Base-by-base conservation (phyloP, 2,888 invertebrate genomes). In the Nebria salina region DNA sequence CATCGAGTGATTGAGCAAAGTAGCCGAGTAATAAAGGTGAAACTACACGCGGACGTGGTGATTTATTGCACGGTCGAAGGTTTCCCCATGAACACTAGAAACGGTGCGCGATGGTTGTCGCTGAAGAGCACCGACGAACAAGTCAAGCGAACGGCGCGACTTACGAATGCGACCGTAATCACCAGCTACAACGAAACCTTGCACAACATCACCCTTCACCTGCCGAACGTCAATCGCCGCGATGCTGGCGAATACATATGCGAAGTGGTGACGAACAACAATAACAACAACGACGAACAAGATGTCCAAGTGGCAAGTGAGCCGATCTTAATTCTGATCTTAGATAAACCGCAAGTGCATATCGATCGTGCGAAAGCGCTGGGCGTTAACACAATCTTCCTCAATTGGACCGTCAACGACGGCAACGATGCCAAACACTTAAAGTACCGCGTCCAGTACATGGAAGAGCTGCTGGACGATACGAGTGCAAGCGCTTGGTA, bases 391-490 rank as follows among this genome's bases (percentile, higher is more conserved):
- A 93, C 94, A 87, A 92, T 97, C 72, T 97, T 92, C 87, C 87
- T 96, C 0, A 96, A 96, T 86, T 96, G 96, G 96, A 96, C 95
- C 0, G 91, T 95, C 0, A 92, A 93, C 82, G 92, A 94, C 82
- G 95, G 95, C 83, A 96, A 96, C 86, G 93, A 93, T 76, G 92
- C 93, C 0, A 91, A 95, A 25, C 89, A 90, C 83, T 88, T 95
- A 13, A 90, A 91, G 85, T 92, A 91, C 84, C 87, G 89, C 70
- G 89, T 91, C 43, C 90, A 90, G 84, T 90, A 90, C 83, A 91
- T 91, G 89, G 90, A 91, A 84, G 54, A 54, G 13, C 11, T 13
- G 54, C 11, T 13, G 54, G 91, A 90, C 74, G 90, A 90, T 7
- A 88, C 89, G 5, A 90, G 90, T n/a, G 88, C 90, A 41, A 88